phyloP scores from a whole-genome alignment of 2,888 invertebrate genomes.

The Tridacna gigas region DNA sequence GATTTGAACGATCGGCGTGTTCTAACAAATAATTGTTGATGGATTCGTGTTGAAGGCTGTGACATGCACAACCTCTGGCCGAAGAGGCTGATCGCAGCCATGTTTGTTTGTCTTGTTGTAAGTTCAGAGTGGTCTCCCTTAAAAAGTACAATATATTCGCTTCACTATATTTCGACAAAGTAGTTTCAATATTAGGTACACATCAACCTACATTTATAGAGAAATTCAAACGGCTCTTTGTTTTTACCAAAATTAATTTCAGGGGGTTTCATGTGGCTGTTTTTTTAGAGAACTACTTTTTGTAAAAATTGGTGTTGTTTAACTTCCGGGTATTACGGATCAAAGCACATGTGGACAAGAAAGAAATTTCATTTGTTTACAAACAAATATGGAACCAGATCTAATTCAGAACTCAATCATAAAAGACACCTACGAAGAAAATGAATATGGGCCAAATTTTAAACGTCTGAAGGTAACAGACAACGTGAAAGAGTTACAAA shows the following conservation, averaged over 20 bases:
- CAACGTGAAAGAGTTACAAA: conserved; percentile 85
- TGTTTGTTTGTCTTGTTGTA: neutral
- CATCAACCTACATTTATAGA: neutral
- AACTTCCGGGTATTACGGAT: conserved; percentile 53
- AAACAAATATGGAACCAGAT: conserved; percentile 76
- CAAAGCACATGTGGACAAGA: conserved; percentile 25
- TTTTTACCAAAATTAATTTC: neutral
- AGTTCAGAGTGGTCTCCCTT: conserved; percentile 40
- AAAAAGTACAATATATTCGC: neutral
- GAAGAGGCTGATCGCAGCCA: conserved; percentile 22
- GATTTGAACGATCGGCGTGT: neutral
- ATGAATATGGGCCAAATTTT: conserved; percentile 76
- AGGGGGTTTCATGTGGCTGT: neutral
- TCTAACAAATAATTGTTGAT: neutral
- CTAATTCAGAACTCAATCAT: conserved; percentile 69
- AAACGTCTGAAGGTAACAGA: conserved; percentile 80
- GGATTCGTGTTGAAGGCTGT: neutral
- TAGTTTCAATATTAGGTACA: neutral
- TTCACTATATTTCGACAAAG: neutral
- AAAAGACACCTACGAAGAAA: conserved; percentile 79
- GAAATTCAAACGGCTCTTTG: no score
- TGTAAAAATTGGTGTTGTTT: neutral
- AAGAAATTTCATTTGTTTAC: conserved; percentile 23
- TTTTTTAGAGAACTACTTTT: neutral
- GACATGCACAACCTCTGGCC: neutral